Base-by-base conservation (phyloP, 2,797 vertebrate genomes). In the Harpagifer antarcticus region DNA sequence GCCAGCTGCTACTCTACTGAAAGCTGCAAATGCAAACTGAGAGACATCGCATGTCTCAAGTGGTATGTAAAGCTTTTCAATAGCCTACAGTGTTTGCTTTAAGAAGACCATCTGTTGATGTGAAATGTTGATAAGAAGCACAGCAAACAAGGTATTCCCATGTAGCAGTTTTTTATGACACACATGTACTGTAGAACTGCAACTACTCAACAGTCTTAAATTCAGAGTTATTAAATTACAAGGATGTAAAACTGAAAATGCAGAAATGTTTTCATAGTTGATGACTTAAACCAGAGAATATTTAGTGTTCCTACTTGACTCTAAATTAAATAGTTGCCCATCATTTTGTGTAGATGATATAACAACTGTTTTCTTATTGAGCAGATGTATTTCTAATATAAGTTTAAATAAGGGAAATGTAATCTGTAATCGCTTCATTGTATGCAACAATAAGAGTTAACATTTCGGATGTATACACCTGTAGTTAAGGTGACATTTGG, bases 31-130 rank as follows among this genome's bases (percentile, higher is more conserved):
- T 99, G 98, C 92, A 99, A 97, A 68, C 93, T 99, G 93, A 97
- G 97, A 94, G 97, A 98, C 90, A 96, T 98, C 2, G 98, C 98
- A 0, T 99, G 98, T 79, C 86, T 99, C n/a, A 98, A 97, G 93
- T 99, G 98, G 98, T 99, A 95, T 85, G 94, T 93, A 72, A 23
- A 52, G 1, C 43, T 40, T 52, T 48, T 70, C 10, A 65, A 12
- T 56, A 68, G 37, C 61, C 54, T 73, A 3, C 40, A 54, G 71
- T 37, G 64, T 73, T 86, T 87, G 53, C 68, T 85, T 66, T 71
- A 72, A 55, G 31, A 49, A 52, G 15, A 53, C 58, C 80, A 78
- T 78, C 76, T 84, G 86, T 67, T 70, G 15, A 52, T 64, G 63
- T 68, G 15, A 57, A n/a, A 55, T 55, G 53, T 53, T 31, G 16